Base-by-base conservation (phyloP, 1,140 invertebrate genomes). In the Drosophila tani region DNA sequence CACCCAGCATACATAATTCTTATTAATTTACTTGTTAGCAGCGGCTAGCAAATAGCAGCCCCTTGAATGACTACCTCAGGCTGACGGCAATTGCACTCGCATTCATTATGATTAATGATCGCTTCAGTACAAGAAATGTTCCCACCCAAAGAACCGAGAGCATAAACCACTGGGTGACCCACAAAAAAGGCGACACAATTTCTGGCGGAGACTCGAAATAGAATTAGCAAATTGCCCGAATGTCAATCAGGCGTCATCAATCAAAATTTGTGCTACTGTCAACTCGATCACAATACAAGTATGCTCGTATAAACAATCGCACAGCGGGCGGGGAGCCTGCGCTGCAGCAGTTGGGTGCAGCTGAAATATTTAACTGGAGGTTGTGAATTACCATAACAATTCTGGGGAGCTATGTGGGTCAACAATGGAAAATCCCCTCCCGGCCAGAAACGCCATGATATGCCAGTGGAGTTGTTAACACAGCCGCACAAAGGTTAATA, bases 161-260 rank as follows among this genome's bases (percentile, higher is more conserved):
- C 51, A 55, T 43, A 46, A 40, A 47, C 38, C 53, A 60, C 27
- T 4, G 9, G 5, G 35, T 73, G 68, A 74, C 67, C 69, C 68
- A 73, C 69, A 51, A 68, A 68, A 43, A 47, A 50, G 29, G 67
- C 46, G 67, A 73, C 70, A 73, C 56, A 73, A 51, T 74, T 74
- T 74, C 67, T 50, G 32, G 49, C 35, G 17, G 43, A 40, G 51
- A 77, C 62, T 87, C 68, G 79, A 71, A 87, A 82, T 78, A 88
- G 87, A 84, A 84, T 87, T 87, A 87, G 83, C 84, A 81, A 87
- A 88, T 87, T 83, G 84, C 84, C 83, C 83, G 85, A 88, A 84
- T 87, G 83, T 87, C 83, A 87, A 87, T 87, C 85, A 88, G 73
- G 70, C 67, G 84, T 84, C 77, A 87, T 87, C 83, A 87, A 87